These are phyloP conservation scores for Agrilus planipennis DNA, from an alignment of 1,140 invertebrate genomes.

Conservation along the genomic window DNA sequence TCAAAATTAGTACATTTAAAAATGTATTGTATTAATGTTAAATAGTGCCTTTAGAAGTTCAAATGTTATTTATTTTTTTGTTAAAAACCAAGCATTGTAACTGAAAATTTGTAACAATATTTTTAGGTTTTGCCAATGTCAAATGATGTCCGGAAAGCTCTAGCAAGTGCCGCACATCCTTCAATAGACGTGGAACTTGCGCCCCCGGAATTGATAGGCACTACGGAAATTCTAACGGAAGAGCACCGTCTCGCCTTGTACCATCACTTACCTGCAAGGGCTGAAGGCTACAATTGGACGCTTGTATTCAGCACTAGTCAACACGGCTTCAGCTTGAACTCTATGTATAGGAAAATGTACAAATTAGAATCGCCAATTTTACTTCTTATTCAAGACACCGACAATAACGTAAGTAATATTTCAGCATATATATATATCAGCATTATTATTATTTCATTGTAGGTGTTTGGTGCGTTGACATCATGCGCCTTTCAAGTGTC, in stretches of 20 bases:
- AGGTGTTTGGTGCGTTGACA: conserved; percentile 94
- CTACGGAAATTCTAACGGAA: conserved; percentile 79
- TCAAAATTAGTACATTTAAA: too few relatives aligned
- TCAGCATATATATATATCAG: background rate
- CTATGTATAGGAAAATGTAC: conserved; percentile 90
- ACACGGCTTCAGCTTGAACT: conserved; percentile 95
- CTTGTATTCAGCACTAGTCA: conserved; percentile 91
- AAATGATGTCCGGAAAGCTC: conserved; percentile 72
- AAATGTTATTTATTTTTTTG: too few relatives aligned
- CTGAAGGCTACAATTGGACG: conserved; percentile 93
- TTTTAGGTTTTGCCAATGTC: conserved; percentile 78
- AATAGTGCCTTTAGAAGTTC: too few relatives aligned
- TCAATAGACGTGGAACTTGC: conserved; percentile 75
- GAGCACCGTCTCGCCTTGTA: conserved; percentile 77
- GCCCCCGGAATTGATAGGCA: conserved; percentile 77
- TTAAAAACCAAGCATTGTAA: too few relatives aligned
- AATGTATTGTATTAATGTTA: too few relatives aligned
- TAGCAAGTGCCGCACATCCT: conserved; percentile 61
- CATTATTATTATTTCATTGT: conserved; percentile 18
- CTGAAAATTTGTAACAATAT: too few relatives aligned
- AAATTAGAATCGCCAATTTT: conserved; percentile 82
- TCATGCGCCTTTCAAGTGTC: conserved; percentile 83
- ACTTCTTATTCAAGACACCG: conserved; percentile 87
- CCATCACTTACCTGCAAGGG: conserved; percentile 80
- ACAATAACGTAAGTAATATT: conserved; percentile 75